A percentile compares a stretch with the other conserved stretches of the same genome.
Evolutionary conservation across 2,797 vertebrate genomes (phyloP).

Genomic region (Clarias fuscus): DNA sequence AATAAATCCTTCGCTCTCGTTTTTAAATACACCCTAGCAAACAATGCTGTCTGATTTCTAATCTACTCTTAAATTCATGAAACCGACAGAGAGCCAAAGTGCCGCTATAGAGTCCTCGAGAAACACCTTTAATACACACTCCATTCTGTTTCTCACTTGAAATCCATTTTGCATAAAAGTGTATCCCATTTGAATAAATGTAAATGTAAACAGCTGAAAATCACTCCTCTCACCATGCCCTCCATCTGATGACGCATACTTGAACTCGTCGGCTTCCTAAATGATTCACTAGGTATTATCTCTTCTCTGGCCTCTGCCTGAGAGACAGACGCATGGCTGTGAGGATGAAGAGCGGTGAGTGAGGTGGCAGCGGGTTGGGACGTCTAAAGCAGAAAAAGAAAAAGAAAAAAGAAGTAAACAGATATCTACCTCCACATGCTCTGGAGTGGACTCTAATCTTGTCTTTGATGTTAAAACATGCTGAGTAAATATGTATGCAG

Average conservation of each 20-base stretch:
- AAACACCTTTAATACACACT: neutral
- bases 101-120: neutral
- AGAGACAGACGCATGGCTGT: conserved; percentile 15
- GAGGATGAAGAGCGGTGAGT: conserved; percentile 30
- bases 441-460: conserved; percentile 9
- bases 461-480: neutral
- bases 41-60: neutral
- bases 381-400: conserved; percentile 11
- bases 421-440: neutral
- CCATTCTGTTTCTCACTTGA: neutral
- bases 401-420: neutral
- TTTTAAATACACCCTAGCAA: neutral
- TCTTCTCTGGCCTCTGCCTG: conserved; percentile 28
- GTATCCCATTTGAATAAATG: conserved; percentile 3
- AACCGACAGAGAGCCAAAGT: neutral
- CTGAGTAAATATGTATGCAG: conserved; percentile 16
- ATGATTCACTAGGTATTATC: conserved; percentile 13
- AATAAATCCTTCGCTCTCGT: neutral
- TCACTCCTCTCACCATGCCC: conserved; percentile 29
- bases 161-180: neutral
- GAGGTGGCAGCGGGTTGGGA: conserved; percentile 1
- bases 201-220: neutral
- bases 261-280: conserved; percentile 23
- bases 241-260: conserved; percentile 33
- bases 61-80: neutral